A percentile compares a stretch with the other conserved stretches of the same genome.
phyloP scores from a whole-genome alignment of 2,113 vertebrate genomes.

The Paraplagusia blochii region DNA sequence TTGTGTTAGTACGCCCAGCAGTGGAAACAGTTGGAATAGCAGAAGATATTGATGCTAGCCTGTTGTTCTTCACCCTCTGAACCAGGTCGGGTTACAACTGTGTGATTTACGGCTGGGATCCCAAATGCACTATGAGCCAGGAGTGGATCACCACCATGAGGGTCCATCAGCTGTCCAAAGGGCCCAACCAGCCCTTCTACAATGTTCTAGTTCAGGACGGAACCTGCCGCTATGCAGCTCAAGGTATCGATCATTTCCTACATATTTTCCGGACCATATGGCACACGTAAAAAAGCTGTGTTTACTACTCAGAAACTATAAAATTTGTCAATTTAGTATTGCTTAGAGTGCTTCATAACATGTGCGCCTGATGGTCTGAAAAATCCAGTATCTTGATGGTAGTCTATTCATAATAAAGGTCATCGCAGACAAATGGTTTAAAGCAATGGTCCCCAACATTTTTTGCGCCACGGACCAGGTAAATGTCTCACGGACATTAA shows the following conservation, averaged over 20 bases:
- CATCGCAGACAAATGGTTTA: too few species aligned
- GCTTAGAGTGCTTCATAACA: too few species aligned
- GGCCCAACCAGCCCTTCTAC: slow-evolving; percentile 94
- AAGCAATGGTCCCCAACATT: too few species aligned
- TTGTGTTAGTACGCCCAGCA: not conserved
- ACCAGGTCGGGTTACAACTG: slow-evolving; percentile 92
- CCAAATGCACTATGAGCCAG: slow-evolving; percentile 95
- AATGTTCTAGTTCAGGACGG: slow-evolving; percentile 94
- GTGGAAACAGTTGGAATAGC: not conserved
- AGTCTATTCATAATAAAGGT: too few species aligned
- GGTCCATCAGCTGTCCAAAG: slow-evolving; percentile 87
- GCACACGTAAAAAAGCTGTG: too few species aligned
- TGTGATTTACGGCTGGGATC: slow-evolving; percentile 96
- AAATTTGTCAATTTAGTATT: too few species aligned
- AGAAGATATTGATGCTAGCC: not conserved
- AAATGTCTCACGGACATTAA: too few species aligned
- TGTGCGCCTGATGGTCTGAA: too few species aligned
- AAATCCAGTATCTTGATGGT: too few species aligned
- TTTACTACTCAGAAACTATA: too few species aligned
- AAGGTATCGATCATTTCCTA: slow-evolving; percentile 75
- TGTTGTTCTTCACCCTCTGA: not conserved
- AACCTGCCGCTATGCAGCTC: slow-evolving; percentile 91
- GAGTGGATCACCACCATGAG: slow-evolving; percentile 98
- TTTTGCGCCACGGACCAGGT: too few species aligned
- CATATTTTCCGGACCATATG: too few species aligned